These are phyloP conservation scores for Papilio dardanus DNA, from an alignment of 1,140 invertebrate genomes.

Conservation along the genomic window DNA sequence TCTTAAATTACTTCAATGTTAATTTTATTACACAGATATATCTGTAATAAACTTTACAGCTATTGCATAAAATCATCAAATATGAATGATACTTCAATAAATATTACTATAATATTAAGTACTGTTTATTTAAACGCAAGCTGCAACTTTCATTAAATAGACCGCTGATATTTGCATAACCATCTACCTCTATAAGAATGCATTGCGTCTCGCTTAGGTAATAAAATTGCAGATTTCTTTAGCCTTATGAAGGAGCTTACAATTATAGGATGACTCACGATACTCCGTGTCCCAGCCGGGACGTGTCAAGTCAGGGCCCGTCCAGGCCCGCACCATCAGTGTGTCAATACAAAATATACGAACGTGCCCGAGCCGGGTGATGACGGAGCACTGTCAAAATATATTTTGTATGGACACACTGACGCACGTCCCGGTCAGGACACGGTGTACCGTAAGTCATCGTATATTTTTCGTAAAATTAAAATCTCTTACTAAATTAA, in stretches of 20 bases:
- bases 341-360: no score
- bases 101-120: slow-evolving; percentile 15
- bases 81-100: slow-evolving; percentile 1
- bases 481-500: background rate
- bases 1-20: background rate
- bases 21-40: background rate
- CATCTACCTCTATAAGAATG: background rate
- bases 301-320: no score
- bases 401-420: background rate
- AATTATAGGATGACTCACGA: no score
- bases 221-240: no score
- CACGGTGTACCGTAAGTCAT: no score
- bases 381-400: no score
- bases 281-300: no score
- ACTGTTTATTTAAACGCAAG: slow-evolving; percentile 14
- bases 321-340: no score
- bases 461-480: background rate
- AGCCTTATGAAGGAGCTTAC: background rate
- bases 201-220: no score
- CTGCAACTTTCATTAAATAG: slow-evolving; percentile 26
- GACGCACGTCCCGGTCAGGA: no score
- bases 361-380: no score
- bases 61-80: slow-evolving; percentile 12
- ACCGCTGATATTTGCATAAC: slow-evolving; percentile 27
- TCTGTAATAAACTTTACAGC: slow-evolving; percentile 2